Evolutionary conservation across 1,140 invertebrate species (phyloP).

Genomic region (Whitmania pigra): DNA sequence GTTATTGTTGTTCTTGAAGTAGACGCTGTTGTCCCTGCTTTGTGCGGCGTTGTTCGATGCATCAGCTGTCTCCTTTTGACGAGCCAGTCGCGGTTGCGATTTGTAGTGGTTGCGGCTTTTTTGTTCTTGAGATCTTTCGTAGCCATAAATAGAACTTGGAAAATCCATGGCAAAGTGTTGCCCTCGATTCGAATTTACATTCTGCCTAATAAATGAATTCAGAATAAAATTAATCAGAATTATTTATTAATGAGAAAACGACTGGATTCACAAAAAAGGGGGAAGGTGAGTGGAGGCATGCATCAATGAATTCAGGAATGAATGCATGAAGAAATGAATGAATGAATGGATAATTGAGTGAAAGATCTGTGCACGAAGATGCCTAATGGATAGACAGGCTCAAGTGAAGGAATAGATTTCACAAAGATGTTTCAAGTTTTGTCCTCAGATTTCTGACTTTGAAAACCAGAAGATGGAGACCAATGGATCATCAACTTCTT

Average conservation of each 20-base stretch:
- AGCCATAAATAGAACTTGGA: not conserved
- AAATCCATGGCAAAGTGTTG: not conserved
- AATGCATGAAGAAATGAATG: no score
- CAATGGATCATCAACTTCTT: not conserved
- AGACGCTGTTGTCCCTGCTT: not conserved
- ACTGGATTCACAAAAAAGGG: no score
- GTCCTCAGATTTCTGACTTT: no score
- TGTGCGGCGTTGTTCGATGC: not conserved
- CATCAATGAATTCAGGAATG: no score
- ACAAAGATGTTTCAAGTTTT: no score
- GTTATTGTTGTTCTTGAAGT: not conserved
- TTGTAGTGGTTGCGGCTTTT: not conserved
- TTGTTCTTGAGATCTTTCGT: conserved; percentile 5
- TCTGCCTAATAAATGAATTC: not conserved
- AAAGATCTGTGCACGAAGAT: no score
- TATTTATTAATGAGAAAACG: no score
- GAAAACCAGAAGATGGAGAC: not conserved
- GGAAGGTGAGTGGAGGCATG: no score
- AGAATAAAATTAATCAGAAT: not conserved
- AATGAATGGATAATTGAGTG: no score
- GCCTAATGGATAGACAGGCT: no score
- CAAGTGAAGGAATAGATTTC: no score
- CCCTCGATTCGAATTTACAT: not conserved
- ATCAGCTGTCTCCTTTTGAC: not conserved
- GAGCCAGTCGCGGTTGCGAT: not conserved